Base-by-base conservation (phyloP, 2,797 vertebrate species). In the Tenualosa ilisha region DNA sequence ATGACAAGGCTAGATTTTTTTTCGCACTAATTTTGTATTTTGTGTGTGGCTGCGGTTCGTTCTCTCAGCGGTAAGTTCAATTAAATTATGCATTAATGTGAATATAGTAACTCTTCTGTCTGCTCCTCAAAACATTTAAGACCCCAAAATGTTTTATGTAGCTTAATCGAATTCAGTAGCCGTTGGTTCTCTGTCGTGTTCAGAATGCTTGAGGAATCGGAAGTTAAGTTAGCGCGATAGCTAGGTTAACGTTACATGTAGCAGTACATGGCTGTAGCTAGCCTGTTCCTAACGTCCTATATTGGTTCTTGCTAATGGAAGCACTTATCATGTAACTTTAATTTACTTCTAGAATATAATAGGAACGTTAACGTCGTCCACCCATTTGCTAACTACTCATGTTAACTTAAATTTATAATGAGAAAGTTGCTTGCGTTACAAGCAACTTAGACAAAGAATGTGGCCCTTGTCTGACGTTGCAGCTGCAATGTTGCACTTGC, bases 1-100 rank as follows among this genome's bases (percentile, higher is more conserved):
- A 96, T 96, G 0, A 51, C 0, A 43, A 81, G 11, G 43, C 31
- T 17, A 0, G 6, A 83, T 84, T 4, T 65, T n/a, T 50, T 7
- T 0, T 0, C 0, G 84, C 89, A 90, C 93, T 49, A 91, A 93
- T 91, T 95, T 95, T 91, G 93, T 94, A 93, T 93, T 94, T 94
- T 92, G 85, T 83, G 81, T 50, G 12, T 68, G 0, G 1, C 87
- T 88, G 89, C 91, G 90, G 90, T 85, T 8, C 2, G 26, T 50
- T 75, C 15, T 46, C 0, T 84, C 0, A 9, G 59, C 1, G 92
- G 93, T 93, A 90, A 94, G 93, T 54, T 49, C 6, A 20, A 22
- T 63, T 85, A 90, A 89, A 86, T 43, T n/a, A 22, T 22, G 3
- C 20, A 0, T 59, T 68, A n/a, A 65, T 75, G 4, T 59, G 54